phyloP scores from a whole-genome alignment of 1,140 invertebrate species.

The Globodera ellingtonae region DNA sequence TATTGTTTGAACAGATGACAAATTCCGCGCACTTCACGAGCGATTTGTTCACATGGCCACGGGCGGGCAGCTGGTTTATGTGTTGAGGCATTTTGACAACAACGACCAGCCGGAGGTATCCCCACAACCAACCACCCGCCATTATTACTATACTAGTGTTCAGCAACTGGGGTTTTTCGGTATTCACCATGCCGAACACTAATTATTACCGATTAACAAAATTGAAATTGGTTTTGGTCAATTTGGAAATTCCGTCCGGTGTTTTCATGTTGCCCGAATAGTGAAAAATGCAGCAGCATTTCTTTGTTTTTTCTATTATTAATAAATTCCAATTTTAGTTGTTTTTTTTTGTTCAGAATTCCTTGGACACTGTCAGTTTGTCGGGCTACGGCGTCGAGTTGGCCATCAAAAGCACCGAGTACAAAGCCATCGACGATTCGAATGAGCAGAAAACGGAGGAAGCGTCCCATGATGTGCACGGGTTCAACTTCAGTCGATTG shows the following conservation, averaged over 20 bases:
- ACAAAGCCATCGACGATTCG: constrained; percentile 95
- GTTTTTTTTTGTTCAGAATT: background rate
- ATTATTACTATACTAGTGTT: too few relatives aligned
- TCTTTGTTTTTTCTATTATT: constrained; percentile 16
- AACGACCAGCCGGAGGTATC: background rate
- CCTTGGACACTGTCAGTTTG: constrained; percentile 72
- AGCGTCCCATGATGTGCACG: constrained; percentile 50
- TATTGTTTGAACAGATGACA: background rate
- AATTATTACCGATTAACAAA: too few relatives aligned
- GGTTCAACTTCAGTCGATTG: constrained; percentile 61
- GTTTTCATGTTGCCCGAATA: background rate
- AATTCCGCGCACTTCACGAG: constrained; percentile 42
- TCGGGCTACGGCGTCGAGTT: constrained; percentile 98
- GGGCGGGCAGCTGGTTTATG: constrained; percentile 31
- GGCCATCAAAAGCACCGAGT: constrained; percentile 98
- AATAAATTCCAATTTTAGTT: too few relatives aligned
- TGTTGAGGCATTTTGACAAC: constrained; percentile 49
- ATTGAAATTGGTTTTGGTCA: background rate
- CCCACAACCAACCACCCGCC: background rate
- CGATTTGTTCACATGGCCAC: constrained; percentile 36
- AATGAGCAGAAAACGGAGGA: constrained; percentile 63
- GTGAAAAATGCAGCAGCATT: background rate
- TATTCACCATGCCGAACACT: too few relatives aligned
- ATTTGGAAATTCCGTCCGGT: background rate
- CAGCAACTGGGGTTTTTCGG: too few relatives aligned